A percentile compares a stretch with the other conserved stretches of the same genome.
Evolutionary conservation across 1,140 invertebrate species (phyloP).

Genomic region (Calephelis nemesis): DNA sequence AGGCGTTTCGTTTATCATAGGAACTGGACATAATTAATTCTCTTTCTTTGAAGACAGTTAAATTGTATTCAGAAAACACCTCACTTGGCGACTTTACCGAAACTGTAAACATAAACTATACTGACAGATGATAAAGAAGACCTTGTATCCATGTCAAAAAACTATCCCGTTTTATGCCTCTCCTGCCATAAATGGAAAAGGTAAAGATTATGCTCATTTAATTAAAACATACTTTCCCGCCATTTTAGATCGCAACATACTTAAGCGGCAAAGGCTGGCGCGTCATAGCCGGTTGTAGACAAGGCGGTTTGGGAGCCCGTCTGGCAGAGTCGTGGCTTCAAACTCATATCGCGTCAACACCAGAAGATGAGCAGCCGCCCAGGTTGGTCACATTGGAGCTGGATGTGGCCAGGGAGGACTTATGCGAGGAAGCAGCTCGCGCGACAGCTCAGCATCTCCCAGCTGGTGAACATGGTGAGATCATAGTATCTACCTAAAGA

Average conservation of each 20-base stretch:
- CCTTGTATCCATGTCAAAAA: too few species aligned
- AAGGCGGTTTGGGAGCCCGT: conserved; percentile 77
- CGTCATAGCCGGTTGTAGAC: conserved; percentile 87
- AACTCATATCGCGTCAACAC: conserved; percentile 78
- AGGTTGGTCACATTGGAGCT: conserved; percentile 85
- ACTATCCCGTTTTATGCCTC: too few species aligned
- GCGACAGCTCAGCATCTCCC: conserved; percentile 88
- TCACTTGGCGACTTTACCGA: too few species aligned
- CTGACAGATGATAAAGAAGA: too few species aligned
- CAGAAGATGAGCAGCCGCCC: conserved; percentile 69
- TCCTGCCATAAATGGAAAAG: too few species aligned
- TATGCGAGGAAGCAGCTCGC: conserved; percentile 87
- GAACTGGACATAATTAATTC: too few species aligned
- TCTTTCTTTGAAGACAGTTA: too few species aligned
- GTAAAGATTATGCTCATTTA: too few species aligned
- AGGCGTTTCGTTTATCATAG: too few species aligned
- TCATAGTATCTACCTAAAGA: conserved; percentile 19
- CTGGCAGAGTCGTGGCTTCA: conserved; percentile 82
- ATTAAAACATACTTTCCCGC: conserved; percentile 20
- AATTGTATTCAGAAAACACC: too few species aligned
- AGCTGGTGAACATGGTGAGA: conserved; percentile 87
- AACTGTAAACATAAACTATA: too few species aligned
- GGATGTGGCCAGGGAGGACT: conserved; percentile 89
- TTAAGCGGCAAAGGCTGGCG: conserved; percentile 84
- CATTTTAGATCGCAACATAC: conserved; percentile 81